Base-by-base conservation (phyloP, 2,113 vertebrate genomes). In the Chelonoidis abingdonii region DNA sequence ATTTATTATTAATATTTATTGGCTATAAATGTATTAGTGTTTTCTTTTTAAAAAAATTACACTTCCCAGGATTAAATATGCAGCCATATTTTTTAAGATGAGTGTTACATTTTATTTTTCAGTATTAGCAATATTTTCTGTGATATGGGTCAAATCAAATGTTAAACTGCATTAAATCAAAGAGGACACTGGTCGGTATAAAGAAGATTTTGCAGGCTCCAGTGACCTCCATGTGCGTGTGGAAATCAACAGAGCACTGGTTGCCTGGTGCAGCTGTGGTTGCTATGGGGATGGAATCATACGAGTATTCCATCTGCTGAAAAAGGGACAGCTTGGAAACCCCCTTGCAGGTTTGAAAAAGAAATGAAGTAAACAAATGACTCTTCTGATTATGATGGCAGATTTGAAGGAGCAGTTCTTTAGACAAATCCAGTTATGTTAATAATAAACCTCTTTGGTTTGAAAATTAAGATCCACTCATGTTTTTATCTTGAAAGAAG, bases 271-370 rank as follows among this genome's bases (percentile, higher is more conserved):
- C 95, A 96, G 95, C 89, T 76, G 90, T 85, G 31, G 95, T 98
- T 98, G 94, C 98, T 87, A 93, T 98, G 97, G 97, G 92, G 85
- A 98, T 65, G 87, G 93, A 94, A 94, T 97, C 98, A 93, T 97
- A 89, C 53, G 93, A 96, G 95, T 95, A 87, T 95, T 96, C 97
- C 96, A 98, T 98, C 97, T 98, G 97, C 95, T 92, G 31, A 93
- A 95, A 93, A 92, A 94, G 94, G 96, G 94, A 97, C 95, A 96
- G 96, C 88, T 93, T 93, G 53, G 97, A 95, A 97, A 96, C 81
- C 79, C 85, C 83, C 85, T 96, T 0, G 1, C 52, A 93, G 92
- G 83, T 92, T 35, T 80, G 92, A 92, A 76, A 95, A 92, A 96
- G 95, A 65, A 83, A 97, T 91, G 85, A 95, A 95, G 95, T 93